Evolutionary conservation across 2,888 invertebrate genomes (phyloP).

Genomic region (Hypsopygia costalis): DNA sequence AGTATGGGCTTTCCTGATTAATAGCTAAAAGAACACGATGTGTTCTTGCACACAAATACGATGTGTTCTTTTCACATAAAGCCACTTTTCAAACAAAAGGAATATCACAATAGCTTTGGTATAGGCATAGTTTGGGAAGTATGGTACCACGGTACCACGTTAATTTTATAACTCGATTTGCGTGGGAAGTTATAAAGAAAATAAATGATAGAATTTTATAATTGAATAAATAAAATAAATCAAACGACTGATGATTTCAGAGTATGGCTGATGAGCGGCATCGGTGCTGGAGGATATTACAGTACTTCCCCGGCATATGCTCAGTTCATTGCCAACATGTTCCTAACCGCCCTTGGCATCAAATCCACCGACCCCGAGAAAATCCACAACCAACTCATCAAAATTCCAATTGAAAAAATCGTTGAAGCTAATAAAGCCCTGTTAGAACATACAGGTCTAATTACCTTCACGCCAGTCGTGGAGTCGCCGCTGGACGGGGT

Average conservation of each 20-base stretch:
- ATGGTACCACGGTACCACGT: too few species aligned
- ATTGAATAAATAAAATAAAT: too few species aligned
- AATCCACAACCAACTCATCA: constrained; percentile 19
- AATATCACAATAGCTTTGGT: too few species aligned
- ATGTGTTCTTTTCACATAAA: too few species aligned
- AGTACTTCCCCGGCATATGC: constrained; percentile 19
- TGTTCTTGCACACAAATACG: too few species aligned
- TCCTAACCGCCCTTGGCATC: constrained; percentile 52
- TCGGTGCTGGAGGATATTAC: constrained; percentile 21
- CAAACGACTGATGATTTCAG: constrained; percentile 19
- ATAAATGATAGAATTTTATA: too few species aligned
- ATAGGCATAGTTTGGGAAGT: too few species aligned
- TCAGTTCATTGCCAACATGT: constrained; percentile 12
- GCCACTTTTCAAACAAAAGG: too few species aligned
- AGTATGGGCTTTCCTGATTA: too few species aligned
- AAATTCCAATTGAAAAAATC: constrained; percentile 21
- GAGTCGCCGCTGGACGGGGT: constrained; percentile 22
- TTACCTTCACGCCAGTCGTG: constrained; percentile 24
- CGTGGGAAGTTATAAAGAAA: too few species aligned
- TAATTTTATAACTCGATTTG: too few species aligned
- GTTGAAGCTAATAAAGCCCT: constrained; percentile 20
- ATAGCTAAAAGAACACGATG: too few species aligned
- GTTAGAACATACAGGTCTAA: constrained; percentile 17
- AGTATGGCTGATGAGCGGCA: constrained; percentile 28
- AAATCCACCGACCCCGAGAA: constrained; percentile 22